Conservation (phyloP, 2,888 invertebrate genomes). For the Patella depressa region DNA sequence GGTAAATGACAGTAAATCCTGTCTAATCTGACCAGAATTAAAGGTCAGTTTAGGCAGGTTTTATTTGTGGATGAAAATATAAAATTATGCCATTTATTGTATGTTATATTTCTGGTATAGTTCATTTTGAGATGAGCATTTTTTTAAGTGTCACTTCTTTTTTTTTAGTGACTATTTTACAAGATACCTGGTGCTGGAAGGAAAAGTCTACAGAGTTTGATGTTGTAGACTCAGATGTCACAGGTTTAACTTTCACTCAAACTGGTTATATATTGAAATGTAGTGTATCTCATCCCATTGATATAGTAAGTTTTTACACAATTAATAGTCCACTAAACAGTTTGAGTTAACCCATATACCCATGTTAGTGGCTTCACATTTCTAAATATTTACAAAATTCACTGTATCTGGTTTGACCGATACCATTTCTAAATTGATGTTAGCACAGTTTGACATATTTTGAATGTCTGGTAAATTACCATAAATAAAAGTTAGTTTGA, state of each 20-base stretch:
- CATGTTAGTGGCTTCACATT: too few relatives aligned
- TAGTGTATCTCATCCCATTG: constrained; percentile 78
- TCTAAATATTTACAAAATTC: too few relatives aligned
- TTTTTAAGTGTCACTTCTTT: neutral
- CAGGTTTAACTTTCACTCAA: constrained; percentile 80
- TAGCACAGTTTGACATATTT: too few relatives aligned
- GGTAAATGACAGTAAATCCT: too few relatives aligned
- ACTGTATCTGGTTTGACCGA: too few relatives aligned
- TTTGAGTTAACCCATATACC: too few relatives aligned
- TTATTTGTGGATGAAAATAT: neutral
- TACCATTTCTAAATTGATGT: too few relatives aligned
- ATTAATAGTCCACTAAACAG: too few relatives aligned
- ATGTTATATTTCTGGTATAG: neutral
- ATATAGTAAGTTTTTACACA: constrained; percentile 51
- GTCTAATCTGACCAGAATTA: too few relatives aligned
- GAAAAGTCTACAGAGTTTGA: constrained; percentile 73
- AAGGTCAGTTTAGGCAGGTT: neutral
- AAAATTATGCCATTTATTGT: neutral
- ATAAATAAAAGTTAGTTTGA: too few relatives aligned
- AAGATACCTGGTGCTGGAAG: constrained; percentile 88
- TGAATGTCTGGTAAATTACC: too few relatives aligned
- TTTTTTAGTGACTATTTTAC: constrained; percentile 77
- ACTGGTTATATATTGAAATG: constrained; percentile 84
- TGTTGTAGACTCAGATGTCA: constrained; percentile 72
- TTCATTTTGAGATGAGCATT: neutral